Conservation (phyloP, 1,140 invertebrate species). For the Euschistus heros region DNA sequence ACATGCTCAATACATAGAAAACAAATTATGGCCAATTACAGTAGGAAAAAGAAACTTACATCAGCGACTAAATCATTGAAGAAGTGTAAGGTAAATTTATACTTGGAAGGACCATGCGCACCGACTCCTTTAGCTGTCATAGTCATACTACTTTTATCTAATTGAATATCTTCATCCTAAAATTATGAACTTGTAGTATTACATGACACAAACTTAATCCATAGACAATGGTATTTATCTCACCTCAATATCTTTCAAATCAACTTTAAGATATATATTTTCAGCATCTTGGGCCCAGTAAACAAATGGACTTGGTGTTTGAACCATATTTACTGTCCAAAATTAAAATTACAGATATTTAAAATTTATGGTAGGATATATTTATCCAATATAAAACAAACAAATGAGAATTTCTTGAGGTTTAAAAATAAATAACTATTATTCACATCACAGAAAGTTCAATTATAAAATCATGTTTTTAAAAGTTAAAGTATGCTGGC, state of each 20-base stretch:
- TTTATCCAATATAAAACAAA: no score
- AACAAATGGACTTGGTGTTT: conserved; percentile 60
- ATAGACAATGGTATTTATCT: conserved; percentile 13
- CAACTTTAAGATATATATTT: conserved; percentile 65
- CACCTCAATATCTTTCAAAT: conserved; percentile 70
- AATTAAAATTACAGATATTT: no score
- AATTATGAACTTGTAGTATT: neutral
- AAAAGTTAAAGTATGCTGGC: no score
- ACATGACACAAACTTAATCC: neutral
- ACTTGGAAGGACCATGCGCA: conserved; percentile 54
- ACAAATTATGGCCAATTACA: no score
- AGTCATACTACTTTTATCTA: conserved; percentile 47
- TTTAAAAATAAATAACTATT: no score
- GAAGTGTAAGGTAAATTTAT: conserved; percentile 62
- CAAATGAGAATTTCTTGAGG: no score
- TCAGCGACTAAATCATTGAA: conserved; percentile 54
- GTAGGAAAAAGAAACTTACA: conserved; percentile 38
- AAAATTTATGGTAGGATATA: no score
- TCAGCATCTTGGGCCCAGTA: conserved; percentile 85
- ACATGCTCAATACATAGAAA: no score
- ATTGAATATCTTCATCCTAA: conserved; percentile 44
- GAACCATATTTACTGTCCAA: neutral
- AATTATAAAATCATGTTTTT: no score
- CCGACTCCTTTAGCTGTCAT: conserved; percentile 56
- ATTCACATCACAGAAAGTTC: no score